phyloP scores from a whole-genome alignment of 2,113 vertebrate species.

The Mystacornis crossleyi region DNA sequence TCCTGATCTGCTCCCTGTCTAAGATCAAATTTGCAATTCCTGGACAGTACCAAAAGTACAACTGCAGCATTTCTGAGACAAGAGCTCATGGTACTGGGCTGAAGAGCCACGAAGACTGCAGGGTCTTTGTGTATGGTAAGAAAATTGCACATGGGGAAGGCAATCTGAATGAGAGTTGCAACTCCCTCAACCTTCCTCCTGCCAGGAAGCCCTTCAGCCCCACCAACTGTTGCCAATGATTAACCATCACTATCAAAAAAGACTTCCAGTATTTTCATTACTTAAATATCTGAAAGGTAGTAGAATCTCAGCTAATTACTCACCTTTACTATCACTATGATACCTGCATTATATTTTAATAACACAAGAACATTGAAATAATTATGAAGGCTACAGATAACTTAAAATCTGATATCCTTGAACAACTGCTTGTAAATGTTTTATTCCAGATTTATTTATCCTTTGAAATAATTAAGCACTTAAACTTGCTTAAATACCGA shows the following conservation, averaged over 20 bases:
- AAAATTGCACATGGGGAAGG: background rate
- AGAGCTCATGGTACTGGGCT: background rate
- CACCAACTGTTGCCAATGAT: background rate
- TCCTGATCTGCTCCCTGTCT: background rate
- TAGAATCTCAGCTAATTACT: background rate
- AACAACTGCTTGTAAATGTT: background rate
- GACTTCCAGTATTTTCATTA: background rate
- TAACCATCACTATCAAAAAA: background rate
- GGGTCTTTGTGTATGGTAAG: background rate
- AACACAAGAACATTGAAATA: background rate
- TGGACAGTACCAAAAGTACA: background rate
- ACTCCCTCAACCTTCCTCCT: background rate
- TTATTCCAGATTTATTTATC: background rate
- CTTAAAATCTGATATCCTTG: background rate
- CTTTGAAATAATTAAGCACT: background rate
- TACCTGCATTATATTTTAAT: background rate
- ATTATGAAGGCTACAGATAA: background rate
- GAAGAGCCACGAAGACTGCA: background rate
- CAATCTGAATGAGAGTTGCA: background rate
- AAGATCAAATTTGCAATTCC: background rate
- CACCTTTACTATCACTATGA: background rate
- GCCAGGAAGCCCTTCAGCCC: background rate
- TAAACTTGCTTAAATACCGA: background rate
- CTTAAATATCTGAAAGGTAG: background rate
- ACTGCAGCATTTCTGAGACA: background rate